These are phyloP conservation scores for Trichopria drosophilae DNA, from an alignment of 2,888 invertebrate species.

Conservation along the genomic window DNA sequence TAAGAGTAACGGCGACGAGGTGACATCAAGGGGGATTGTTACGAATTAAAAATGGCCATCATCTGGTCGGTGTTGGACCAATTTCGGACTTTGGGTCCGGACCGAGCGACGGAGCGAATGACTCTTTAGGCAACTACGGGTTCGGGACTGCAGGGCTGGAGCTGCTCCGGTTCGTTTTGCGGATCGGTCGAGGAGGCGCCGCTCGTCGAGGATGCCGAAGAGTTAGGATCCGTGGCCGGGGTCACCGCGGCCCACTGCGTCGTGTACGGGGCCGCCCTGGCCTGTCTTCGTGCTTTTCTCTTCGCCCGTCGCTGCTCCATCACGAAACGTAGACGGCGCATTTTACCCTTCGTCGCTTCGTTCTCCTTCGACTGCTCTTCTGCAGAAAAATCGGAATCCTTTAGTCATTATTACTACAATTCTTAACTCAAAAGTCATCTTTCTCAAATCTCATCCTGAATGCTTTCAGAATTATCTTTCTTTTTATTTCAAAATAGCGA, in stretches of 20 bases:
- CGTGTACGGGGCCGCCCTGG: constrained; percentile 71
- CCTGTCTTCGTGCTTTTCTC: constrained; percentile 72
- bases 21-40: too few species aligned
- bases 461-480: too few species aligned
- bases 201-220: constrained; percentile 51
- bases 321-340: constrained; percentile 83
- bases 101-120: too few species aligned
- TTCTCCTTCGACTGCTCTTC: constrained; percentile 69
- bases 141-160: constrained; percentile 55
- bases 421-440: too few species aligned
- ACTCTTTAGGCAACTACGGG: constrained; percentile 56
- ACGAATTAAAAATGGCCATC: too few species aligned
- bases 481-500: too few species aligned
- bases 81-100: too few species aligned
- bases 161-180: constrained; percentile 53
- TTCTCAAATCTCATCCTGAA: too few species aligned
- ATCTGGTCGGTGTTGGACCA: too few species aligned
- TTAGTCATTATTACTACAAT: too few species aligned
- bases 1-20: too few species aligned
- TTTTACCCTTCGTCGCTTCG: constrained; percentile 79
- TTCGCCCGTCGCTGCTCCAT: constrained; percentile 84
- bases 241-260: constrained; percentile 59
- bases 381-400: constrained; percentile 32
- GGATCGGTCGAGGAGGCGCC: constrained; percentile 46
- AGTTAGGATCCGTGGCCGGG: constrained; percentile 55